Evolutionary conservation across 2,888 invertebrate genomes (phyloP).

Genomic region (Pandemis heparana): DNA sequence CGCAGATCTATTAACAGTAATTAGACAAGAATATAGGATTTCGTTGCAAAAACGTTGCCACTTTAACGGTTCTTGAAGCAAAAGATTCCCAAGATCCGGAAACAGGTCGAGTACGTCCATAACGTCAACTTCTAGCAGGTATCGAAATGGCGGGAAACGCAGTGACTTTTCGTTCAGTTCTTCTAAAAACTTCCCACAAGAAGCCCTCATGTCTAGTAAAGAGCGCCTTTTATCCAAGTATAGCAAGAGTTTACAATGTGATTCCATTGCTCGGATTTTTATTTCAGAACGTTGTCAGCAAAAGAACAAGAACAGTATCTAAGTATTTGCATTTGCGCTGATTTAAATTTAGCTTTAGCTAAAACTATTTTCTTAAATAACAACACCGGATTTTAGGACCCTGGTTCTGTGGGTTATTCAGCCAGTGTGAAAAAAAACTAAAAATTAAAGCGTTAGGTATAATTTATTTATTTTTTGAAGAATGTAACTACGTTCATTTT

Average conservation of each 20-base stretch:
- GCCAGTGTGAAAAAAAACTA: neutral
- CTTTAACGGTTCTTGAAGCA: conserved; percentile 70
- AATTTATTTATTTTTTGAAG: neutral
- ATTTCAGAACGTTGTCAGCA: neutral
- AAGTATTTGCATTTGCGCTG: neutral
- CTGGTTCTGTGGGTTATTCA: neutral
- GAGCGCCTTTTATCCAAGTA: conserved; percentile 70
- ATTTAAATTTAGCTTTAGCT: neutral
- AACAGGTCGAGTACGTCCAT: conserved; percentile 67
- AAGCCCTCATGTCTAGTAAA: conserved; percentile 62
- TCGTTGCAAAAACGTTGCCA: conserved; percentile 64
- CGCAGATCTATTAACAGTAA: conserved; percentile 53
- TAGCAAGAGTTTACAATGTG: conserved; percentile 65
- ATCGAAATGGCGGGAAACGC: conserved; percentile 70
- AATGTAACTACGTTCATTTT: neutral
- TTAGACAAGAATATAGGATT: conserved; percentile 69
- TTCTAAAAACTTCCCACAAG: conserved; percentile 62
- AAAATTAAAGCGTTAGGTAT: no score
- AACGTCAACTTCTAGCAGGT: conserved; percentile 66
- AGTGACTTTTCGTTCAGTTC: conserved; percentile 58
- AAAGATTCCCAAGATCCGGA: conserved; percentile 61
- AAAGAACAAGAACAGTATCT: neutral
- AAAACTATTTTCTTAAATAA: no score
- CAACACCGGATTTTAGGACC: neutral
- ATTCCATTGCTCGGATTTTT: conserved; percentile 57